These are phyloP conservation scores for Eristalis arbustorum DNA, from an alignment of 2,888 invertebrate species.

Conservation along the genomic window DNA sequence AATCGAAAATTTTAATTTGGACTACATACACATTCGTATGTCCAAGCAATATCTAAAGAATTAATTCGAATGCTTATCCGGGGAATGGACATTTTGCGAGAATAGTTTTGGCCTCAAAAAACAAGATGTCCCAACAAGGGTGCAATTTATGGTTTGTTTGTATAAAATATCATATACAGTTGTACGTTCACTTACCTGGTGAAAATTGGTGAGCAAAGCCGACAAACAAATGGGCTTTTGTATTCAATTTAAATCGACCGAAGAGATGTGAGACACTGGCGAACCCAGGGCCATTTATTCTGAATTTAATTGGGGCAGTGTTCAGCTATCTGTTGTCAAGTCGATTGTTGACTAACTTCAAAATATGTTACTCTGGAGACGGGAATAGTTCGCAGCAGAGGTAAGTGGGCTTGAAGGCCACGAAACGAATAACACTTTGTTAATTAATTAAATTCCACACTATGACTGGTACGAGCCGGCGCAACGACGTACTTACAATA, in stretches of 20 bases:
- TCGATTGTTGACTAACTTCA: conserved; percentile 13
- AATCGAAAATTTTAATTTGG: neutral
- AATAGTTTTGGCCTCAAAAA: neutral
- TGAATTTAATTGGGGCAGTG: conserved; percentile 36
- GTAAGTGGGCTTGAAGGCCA: neutral
- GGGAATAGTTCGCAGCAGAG: neutral
- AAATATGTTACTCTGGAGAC: conserved; percentile 4
- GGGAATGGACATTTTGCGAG: neutral
- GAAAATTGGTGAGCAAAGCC: neutral
- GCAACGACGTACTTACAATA: neutral
- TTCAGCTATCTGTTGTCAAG: neutral
- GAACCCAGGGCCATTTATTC: conserved; percentile 16
- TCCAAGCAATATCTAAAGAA: neutral
- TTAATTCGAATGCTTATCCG: neutral
- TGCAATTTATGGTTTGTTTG: neutral
- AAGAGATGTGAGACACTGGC: neutral
- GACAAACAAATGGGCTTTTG: neutral
- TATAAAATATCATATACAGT: neutral
- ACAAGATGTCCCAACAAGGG: neutral
- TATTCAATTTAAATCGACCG: neutral
- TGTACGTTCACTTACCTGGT: neutral
- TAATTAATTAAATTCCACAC: conserved; percentile 46
- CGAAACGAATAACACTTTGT: conserved; percentile 26
- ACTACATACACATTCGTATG: neutral
- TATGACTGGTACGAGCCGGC: neutral